phyloP scores from a whole-genome alignment of 2,113 vertebrate genomes.

The Okapia johnstoni region DNA sequence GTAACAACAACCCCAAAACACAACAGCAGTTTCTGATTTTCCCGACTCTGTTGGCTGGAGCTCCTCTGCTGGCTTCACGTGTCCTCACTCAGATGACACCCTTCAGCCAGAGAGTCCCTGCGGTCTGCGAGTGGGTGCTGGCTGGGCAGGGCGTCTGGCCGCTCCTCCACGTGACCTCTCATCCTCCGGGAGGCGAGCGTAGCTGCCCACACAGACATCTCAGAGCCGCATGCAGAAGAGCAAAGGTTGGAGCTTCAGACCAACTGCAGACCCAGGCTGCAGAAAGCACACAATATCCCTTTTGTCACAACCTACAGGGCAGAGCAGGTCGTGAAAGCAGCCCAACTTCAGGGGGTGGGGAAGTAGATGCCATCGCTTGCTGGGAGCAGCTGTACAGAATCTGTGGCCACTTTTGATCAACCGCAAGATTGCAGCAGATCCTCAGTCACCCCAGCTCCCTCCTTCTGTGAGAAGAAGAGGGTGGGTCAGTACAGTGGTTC shows the following conservation, averaged over 20 bases:
- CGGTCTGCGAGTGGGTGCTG: background rate
- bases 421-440: background rate
- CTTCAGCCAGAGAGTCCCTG: background rate
- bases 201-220: fast-evolving
- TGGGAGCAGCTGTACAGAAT: background rate
- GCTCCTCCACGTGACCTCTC: background rate
- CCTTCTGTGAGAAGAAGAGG: background rate
- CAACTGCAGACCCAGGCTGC: background rate
- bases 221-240: background rate
- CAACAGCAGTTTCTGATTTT: background rate
- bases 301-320: background rate
- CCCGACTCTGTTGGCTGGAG: too few relatives aligned
- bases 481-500: background rate
- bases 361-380: background rate
- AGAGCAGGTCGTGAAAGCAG: background rate
- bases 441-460: background rate
- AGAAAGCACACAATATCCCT: background rate
- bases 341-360: background rate
- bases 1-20: background rate
- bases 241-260: background rate
- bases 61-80: background rate
- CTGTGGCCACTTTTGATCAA: background rate
- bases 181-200: background rate
- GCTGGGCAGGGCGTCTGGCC: fast-evolving
- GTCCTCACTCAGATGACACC: background rate